These are phyloP conservation scores for Neocrepidodera transversa DNA, from an alignment of 2,888 invertebrate genomes.

Conservation along the genomic window DNA sequence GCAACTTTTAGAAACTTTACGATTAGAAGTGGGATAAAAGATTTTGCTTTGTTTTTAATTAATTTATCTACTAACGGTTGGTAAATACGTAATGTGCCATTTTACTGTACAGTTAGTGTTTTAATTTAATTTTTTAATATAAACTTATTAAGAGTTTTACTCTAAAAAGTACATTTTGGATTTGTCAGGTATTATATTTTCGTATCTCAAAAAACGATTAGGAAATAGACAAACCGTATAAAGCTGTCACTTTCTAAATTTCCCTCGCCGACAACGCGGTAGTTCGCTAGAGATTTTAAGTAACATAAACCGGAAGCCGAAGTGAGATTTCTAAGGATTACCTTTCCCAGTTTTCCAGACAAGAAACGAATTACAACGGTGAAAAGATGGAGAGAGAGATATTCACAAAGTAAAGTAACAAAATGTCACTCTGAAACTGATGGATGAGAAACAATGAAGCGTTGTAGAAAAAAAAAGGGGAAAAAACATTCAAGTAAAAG, in stretches of 20 bases:
- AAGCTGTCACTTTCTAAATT: conserved; percentile 13
- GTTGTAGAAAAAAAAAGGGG: neutral
- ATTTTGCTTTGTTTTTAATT: too few species aligned
- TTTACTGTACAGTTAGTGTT: too few species aligned
- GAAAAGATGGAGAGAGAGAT: conserved; percentile 14
- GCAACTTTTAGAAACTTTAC: neutral
- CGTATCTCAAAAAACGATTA: conserved; percentile 1
- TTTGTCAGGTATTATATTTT: too few species aligned
- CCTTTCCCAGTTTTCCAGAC: conserved; percentile 16
- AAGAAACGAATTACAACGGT: conserved; percentile 17
- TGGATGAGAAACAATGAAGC: conserved; percentile 18
- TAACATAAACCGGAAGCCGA: conserved; percentile 12
- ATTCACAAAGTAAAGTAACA: conserved; percentile 1
- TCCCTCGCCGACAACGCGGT: conserved; percentile 18
- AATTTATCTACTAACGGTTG: too few species aligned
- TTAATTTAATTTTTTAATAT: too few species aligned
- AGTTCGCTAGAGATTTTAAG: conserved; percentile 20
- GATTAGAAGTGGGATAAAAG: neutral
- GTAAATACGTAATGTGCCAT: too few species aligned
- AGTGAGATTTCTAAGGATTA: conserved; percentile 21
- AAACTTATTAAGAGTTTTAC: too few species aligned
- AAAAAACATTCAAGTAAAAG: neutral
- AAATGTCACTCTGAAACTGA: conserved; percentile 6
- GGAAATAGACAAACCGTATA: neutral
- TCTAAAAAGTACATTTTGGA: too few species aligned